phyloP scores from a whole-genome alignment of 2,888 invertebrate species.

The Sinelater perroti region DNA sequence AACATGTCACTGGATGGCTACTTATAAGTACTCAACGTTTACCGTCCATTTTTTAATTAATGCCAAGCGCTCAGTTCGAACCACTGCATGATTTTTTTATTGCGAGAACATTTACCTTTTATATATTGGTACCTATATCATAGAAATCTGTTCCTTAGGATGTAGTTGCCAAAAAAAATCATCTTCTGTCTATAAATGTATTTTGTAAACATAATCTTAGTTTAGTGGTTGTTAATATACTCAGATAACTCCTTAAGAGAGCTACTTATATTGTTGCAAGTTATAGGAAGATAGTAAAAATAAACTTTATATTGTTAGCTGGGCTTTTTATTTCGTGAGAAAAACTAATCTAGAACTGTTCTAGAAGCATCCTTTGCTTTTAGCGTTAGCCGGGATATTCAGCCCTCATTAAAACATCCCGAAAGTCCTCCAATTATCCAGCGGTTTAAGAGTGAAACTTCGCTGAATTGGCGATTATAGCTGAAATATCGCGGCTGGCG shows the following conservation, averaged over 20 bases:
- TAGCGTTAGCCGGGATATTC: slow-evolving; percentile 25
- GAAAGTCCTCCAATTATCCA: slow-evolving; percentile 26
- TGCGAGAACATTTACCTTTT: background rate
- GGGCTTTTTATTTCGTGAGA: slow-evolving; percentile 8
- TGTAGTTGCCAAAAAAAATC: slow-evolving; percentile 20
- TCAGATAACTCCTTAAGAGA: slow-evolving; percentile 27
- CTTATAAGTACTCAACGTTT: slow-evolving; percentile 32
- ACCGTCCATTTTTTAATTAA: slow-evolving; percentile 33
- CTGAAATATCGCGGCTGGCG: slow-evolving; percentile 16
- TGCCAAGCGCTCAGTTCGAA: slow-evolving; percentile 22
- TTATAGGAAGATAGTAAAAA: slow-evolving; percentile 31
- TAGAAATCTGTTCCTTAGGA: slow-evolving; percentile 12
- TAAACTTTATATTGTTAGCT: slow-evolving; percentile 36
- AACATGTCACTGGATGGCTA: background rate
- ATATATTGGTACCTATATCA: slow-evolving; percentile 13
- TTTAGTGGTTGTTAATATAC: slow-evolving; percentile 35
- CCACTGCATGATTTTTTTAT: slow-evolving; percentile 1
- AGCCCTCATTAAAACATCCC: slow-evolving; percentile 27
- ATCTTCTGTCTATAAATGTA: slow-evolving; percentile 29
- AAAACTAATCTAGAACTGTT: too few relatives aligned
- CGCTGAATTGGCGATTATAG: slow-evolving; percentile 25
- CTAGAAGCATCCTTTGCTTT: too few relatives aligned
- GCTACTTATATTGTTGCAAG: slow-evolving; percentile 34
- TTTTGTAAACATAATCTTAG: slow-evolving; percentile 35
- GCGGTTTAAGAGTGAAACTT: slow-evolving; percentile 23